phyloP scores from a whole-genome alignment of 2,113 vertebrate genomes.

The Tursiops truncatus region DNA sequence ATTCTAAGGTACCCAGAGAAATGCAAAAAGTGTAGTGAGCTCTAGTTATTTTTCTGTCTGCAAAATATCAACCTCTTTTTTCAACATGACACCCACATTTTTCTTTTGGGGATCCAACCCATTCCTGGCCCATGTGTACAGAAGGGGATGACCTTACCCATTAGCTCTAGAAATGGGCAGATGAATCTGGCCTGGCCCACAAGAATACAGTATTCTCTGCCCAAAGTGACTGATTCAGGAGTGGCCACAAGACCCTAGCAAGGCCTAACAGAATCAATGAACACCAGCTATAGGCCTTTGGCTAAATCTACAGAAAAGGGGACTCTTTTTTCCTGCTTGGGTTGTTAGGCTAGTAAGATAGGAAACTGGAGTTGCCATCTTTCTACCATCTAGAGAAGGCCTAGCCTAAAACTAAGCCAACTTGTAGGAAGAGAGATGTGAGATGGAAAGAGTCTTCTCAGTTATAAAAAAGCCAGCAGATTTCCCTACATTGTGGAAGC shows the following conservation, averaged over 20 bases:
- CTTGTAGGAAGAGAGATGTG: background rate
- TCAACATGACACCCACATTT: background rate
- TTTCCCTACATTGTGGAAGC: background rate
- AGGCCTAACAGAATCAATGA: background rate
- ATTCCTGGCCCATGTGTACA: background rate
- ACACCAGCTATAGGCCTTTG: background rate
- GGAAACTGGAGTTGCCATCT: background rate
- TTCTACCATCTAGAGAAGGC: background rate
- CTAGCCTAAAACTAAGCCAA: constrained; percentile 31
- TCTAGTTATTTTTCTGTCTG: background rate
- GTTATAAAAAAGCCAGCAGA: constrained; percentile 9
- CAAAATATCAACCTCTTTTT: background rate
- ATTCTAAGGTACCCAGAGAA: background rate
- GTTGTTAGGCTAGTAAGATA: background rate
- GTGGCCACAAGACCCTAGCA: background rate
- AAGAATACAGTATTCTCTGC: background rate
- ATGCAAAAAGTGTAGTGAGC: background rate
- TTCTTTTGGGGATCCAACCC: background rate
- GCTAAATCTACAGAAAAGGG: background rate
- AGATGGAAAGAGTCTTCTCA: background rate
- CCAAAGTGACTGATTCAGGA: background rate
- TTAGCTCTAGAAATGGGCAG: background rate
- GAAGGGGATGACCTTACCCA: background rate
- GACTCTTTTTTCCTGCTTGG: background rate
- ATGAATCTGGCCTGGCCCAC: background rate